Evolutionary conservation across 2,113 vertebrate species (phyloP), one percentile per base, ranked within the genome.

Genomic region (Aepyceros melampus): DNA sequence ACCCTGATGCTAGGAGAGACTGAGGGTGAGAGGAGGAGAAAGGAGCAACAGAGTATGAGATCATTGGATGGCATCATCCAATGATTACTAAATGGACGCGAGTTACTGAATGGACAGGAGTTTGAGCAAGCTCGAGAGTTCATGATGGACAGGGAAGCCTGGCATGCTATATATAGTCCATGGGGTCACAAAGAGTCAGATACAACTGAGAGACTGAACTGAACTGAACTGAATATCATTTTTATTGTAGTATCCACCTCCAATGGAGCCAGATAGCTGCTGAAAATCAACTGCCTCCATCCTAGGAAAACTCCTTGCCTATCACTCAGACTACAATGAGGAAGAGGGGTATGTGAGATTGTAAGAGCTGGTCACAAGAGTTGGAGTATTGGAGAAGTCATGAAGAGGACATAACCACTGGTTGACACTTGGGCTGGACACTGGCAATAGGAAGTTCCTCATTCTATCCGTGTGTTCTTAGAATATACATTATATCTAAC

Each of bases 111-210:
- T 21, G 17, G 17, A 36, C n/a, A 23, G 0, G 4, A 71, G 64
- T 71, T 36, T 71, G n/a, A 71, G 19, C 4, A 21, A 36, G 19
- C n/a, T 36, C 19, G 4, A n/a, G 17, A 36, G 64, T 71, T 71
- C 9, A 2, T 71, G n/a, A 71, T 36, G 19, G 1, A 71, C 9
- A 36, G 17, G 17, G 64, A 71, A 71, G n/a, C n/a, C 64, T 67
- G 33, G 33, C 9, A 36, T 71, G n/a, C 64, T 71, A 10, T 71
- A 36, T 60, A 60, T 31, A 60, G 19, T 21, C 19, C 9, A 23
- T 71, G 19, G 9, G n/a, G 64, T 71, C 2, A 1, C 17, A 36
- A 36, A 71, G 64, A 36, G 19, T 71, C 0, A 0, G 19, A 71
- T 10, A 36, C 17, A 36, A 71, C 64, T 36, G 64, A 71, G 9